These are phyloP conservation scores for Sycophila sp. DNA, from an alignment of 1,140 invertebrate genomes.

Conservation along the genomic window DNA sequence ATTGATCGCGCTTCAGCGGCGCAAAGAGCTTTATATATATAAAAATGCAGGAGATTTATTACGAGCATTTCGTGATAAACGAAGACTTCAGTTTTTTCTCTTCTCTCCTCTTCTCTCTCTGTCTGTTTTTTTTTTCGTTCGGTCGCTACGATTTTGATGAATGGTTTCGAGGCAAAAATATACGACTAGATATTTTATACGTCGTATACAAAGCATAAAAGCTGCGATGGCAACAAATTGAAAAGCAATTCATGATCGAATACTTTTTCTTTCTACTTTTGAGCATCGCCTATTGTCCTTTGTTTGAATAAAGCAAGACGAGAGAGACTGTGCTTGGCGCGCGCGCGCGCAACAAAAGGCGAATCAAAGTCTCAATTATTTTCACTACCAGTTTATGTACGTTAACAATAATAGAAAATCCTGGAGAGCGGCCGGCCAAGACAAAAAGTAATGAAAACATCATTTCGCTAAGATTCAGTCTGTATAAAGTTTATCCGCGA, in stretches of 20 bases:
- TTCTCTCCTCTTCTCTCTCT: not conserved
- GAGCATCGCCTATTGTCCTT: conserved; percentile 22
- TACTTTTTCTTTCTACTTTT: conserved; percentile 26
- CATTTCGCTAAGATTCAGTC: not conserved
- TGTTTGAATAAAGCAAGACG: not conserved
- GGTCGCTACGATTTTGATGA: conserved; percentile 21
- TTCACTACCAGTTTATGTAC: not conserved
- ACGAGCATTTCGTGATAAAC: conserved; percentile 20
- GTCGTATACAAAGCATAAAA: not conserved
- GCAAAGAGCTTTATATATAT: conserved; percentile 13
- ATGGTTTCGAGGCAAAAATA: conserved; percentile 19
- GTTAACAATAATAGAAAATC: not conserved
- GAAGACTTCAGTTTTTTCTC: not conserved
- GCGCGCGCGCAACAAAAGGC: not conserved
- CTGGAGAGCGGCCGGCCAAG: too few relatives aligned
- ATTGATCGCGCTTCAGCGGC: conserved; percentile 18
- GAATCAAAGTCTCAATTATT: not conserved
- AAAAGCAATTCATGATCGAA: conserved; percentile 31
- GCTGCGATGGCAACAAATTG: conserved; percentile 29
- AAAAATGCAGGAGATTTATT: conserved; percentile 32
- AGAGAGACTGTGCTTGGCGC: not conserved
- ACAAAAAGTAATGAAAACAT: not conserved
- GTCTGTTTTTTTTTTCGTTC: not conserved
- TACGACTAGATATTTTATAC: conserved; percentile 22
- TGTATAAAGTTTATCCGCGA: not conserved